A percentile compares a stretch with the other conserved stretches of the same genome.
phyloP scores from a whole-genome alignment of 2,797 vertebrate species.

The Tapera naevia region DNA sequence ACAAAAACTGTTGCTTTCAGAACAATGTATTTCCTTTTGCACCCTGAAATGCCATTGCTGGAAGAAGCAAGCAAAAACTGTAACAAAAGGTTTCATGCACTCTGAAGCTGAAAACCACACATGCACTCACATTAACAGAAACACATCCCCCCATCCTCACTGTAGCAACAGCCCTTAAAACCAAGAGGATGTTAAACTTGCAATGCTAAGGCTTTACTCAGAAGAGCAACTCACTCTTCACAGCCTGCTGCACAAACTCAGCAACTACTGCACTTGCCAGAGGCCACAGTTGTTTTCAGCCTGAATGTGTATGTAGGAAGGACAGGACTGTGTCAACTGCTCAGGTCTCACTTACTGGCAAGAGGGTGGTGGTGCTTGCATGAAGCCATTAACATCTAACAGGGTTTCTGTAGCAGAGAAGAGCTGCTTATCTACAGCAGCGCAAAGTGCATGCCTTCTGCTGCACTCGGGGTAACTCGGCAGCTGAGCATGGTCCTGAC shows the following conservation, averaged over 20 bases:
- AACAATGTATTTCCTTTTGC: not conserved
- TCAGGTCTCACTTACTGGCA: not conserved
- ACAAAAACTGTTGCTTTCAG: not conserved
- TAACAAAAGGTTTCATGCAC: not conserved
- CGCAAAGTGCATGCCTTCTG: not conserved
- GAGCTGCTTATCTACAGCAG: not conserved
- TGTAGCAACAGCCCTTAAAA: not conserved
- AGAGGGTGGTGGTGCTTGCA: not conserved
- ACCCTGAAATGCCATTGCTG: not conserved
- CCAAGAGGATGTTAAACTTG: not conserved
- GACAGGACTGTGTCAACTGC: fast-evolving
- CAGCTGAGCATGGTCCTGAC: not conserved
- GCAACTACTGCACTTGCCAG: not conserved
- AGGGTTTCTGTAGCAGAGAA: not conserved
- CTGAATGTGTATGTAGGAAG: fast-evolving
- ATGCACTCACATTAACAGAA: not conserved
- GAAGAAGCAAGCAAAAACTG: not conserved
- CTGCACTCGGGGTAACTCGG: not conserved
- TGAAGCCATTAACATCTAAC: fast-evolving
- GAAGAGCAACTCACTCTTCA: not conserved
- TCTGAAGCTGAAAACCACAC: conserved; percentile 40
- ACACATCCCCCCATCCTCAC: not conserved
- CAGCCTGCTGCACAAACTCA: not conserved
- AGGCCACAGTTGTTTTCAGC: not conserved
- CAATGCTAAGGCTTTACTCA: not conserved